Evolutionary conservation across 2,888 invertebrate genomes (phyloP), one percentile per base, ranked within the genome.

Genomic region (Cheilosia grossa): DNA sequence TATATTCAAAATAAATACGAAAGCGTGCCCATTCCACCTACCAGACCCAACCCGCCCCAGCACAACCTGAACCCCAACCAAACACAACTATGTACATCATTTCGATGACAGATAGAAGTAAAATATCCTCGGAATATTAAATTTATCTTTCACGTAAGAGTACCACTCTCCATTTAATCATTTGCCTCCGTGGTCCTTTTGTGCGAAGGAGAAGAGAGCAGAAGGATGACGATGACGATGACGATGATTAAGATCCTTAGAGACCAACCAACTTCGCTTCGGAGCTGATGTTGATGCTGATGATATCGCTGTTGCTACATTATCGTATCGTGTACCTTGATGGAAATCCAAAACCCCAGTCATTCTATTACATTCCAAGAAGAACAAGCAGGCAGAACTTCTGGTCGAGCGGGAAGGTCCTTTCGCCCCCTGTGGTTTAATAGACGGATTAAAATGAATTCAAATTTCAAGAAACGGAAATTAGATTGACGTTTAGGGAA

Each of bases 401-500:
- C 30, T 44, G 21, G 72, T 37, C 59, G 19, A 69, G 44, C 6
- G 53, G 49, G 51, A 59, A 54, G 54, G 42, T 47, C 59, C 54
- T 47, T 63, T 47, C 49, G 4, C 74, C 83, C 83, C 64, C 42
- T 54, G 70, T 74, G 69, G 74, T 72, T 13, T 37, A 83, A 74
- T 75, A 70, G 83, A 83, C 64, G 74, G 83, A 83, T 83, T 83
- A 79, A 79, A 83, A 83, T 75, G 74, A 83, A 79, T 85, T 85
- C 74, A 85, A 80, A 80, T 85, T 85, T 80, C 80, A 81, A 81
- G 85, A 63, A 85, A 72, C 80, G 85, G 85, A 85, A 85, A 81
- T 85, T 85, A 85, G 72, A 85, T 85, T 85, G 80, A 80, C 85
- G 85, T 77, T 85, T 77, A 72, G 85, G 85, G 77, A 86, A 82